Percentiles rank a stretch among this genome's conserved stretches.
Evolutionary conservation across 2,113 vertebrate genomes (phyloP).

Genomic region (Podiceps cristatus): DNA sequence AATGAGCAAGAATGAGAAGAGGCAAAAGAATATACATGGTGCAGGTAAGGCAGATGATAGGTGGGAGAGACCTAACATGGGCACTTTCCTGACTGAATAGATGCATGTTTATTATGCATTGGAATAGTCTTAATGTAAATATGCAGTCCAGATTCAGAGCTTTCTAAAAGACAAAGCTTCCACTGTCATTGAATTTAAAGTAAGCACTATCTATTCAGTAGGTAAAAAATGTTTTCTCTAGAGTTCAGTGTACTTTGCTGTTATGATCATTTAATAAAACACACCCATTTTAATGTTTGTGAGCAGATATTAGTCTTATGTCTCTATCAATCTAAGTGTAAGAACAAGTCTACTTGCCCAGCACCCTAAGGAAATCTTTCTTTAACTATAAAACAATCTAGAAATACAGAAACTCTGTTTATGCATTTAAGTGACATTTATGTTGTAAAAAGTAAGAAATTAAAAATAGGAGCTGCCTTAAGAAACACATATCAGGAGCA

Average conservation of each 20-base stretch:
- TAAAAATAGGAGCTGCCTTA: not conserved
- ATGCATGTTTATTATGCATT: not conserved
- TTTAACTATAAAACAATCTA: not conserved
- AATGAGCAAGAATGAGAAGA: not conserved
- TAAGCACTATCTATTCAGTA: not conserved
- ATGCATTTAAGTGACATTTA: not conserved
- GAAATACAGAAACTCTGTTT: not conserved
- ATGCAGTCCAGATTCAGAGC: not conserved
- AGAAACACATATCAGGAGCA: not conserved
- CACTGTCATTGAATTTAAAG: not conserved
- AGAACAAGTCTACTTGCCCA: not conserved
- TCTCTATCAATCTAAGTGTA: not conserved
- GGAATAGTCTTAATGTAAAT: not conserved
- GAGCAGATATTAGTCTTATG: not conserved
- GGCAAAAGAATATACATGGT: not conserved
- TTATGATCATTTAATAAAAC: not conserved
- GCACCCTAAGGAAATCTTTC: not conserved
- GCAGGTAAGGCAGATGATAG: not conserved
- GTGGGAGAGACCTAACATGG: not conserved
- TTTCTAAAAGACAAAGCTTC: not conserved
- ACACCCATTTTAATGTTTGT: not conserved
- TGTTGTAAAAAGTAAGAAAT: not conserved
- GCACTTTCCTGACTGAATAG: not conserved
- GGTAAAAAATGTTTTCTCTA: not conserved
- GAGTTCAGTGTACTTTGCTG: not conserved